A percentile compares a stretch with the other conserved stretches of the same genome.
phyloP scores from a whole-genome alignment of 2,888 invertebrate genomes.

The Choristoneura rosaceana region DNA sequence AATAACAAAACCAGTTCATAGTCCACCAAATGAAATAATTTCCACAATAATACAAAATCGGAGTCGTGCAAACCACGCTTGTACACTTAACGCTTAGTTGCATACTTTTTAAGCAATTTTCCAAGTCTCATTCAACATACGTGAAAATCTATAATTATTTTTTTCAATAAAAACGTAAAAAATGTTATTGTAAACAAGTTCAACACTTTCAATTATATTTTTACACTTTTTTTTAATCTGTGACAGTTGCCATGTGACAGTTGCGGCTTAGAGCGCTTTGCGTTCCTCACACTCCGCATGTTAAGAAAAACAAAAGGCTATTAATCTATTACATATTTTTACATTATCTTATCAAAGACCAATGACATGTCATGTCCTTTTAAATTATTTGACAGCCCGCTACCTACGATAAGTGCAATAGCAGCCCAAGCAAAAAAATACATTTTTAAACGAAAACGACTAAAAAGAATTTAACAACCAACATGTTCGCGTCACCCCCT shows the following conservation, averaged over 20 bases:
- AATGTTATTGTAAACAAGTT: constrained; percentile 66
- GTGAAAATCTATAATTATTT: constrained; percentile 56
- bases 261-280: constrained; percentile 18
- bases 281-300: not conserved
- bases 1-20: constrained; percentile 48
- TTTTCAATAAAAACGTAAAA: constrained; percentile 80
- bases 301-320: constrained; percentile 15
- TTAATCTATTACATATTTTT: constrained; percentile 1
- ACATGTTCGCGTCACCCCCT: constrained; percentile 33
- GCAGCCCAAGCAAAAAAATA: constrained; percentile 13
- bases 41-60: constrained; percentile 45
- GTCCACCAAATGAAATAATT: constrained; percentile 44
- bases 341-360: constrained; percentile 1
- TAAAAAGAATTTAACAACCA: constrained; percentile 21
- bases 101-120: constrained; percentile 61
- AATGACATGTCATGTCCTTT: not conserved
- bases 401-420: constrained; percentile 7
- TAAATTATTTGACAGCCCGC: constrained; percentile 6
- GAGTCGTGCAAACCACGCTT: constrained; percentile 60
- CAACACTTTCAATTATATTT: constrained; percentile 62
- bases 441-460: constrained; percentile 5
- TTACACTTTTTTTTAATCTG: constrained; percentile 42
- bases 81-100: constrained; percentile 49
- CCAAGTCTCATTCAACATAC: constrained; percentile 60
- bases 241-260: constrained; percentile 31